Evolutionary conservation across 2,888 invertebrate species (phyloP), one percentile per base, ranked within the genome.

Genomic region (Xestia c-nigrum): DNA sequence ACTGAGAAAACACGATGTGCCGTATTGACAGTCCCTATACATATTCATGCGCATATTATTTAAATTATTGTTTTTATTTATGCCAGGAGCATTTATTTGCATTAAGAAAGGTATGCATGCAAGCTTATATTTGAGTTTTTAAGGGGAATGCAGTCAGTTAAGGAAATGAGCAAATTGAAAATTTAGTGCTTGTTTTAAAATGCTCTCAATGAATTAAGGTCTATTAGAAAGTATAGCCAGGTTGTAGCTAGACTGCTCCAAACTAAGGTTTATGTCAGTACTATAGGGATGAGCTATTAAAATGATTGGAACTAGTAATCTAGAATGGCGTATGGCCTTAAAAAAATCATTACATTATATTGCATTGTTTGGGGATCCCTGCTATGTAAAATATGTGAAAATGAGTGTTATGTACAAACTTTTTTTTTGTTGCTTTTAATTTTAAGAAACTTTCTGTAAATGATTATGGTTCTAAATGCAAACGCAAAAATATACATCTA

Each of bases 11-110:
- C 14, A 14, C 21, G 16, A 50, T 78, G 24, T 43, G 64, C 43
- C 21, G 38, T 76, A 50, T 43, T 77, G 43, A 38, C 63, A 16
- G 40, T 43, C 12, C 43, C 55, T 40, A 81, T 90, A 86, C 71
- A 86, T 80, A 84, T 87, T 80, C 94, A 93, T 93, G 94, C 94
- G 65, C 46, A 50, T 38, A 43, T 57, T 64, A 57, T 85, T 85
- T 79, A 71, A 43, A 65, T 69, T 72, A 72, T 85, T 73, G 52
- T 59, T 77, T 74, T 73, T 79, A 80, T 84, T 83, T 83, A 79
- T 80, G 80, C 83, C 74, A 77, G 77, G 81, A 84, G 78, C 78
- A 72, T 84, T 52, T 43, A 57, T 63, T 81, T 71, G 78, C 72
- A 64, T 76, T 81, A 76, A 82, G 75, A 82, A 85, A 68, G 14